Conservation (phyloP, 2,888 invertebrate genomes). For the Antheraea assamensis region DNA sequence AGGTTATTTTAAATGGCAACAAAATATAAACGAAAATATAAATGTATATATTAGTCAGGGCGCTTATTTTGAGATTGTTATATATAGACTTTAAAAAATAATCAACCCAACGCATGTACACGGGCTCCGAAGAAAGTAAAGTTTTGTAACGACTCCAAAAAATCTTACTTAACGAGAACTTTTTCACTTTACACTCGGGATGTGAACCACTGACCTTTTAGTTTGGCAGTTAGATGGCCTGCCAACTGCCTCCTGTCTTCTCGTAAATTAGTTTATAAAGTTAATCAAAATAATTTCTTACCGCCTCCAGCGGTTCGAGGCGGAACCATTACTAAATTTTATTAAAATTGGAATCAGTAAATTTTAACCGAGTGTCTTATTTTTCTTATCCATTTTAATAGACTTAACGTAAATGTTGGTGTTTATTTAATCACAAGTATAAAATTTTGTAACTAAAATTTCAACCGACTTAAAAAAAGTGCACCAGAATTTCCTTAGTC, state of each 20-base stretch:
- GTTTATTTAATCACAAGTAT: neutral
- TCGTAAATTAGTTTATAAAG: conserved; percentile 50
- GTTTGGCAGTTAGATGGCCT: conserved; percentile 26
- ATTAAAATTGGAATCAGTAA: conserved; percentile 33
- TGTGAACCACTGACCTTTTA: conserved; percentile 22
- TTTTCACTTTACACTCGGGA: conserved; percentile 21
- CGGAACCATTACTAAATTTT: conserved; percentile 38
- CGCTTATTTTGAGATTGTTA: neutral
- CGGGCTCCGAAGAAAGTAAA: neutral
- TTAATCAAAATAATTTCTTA: conserved; percentile 45
- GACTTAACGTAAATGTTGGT: neutral
- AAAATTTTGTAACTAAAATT: neutral
- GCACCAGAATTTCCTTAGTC: too few species aligned
- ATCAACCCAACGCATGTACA: neutral
- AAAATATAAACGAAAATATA: neutral
- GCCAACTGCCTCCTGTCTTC: conserved; percentile 33
- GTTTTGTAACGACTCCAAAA: neutral
- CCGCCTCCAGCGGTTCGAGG: conserved; percentile 38
- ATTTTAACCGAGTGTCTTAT: conserved; percentile 7
- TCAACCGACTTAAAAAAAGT: neutral
- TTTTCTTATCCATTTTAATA: neutral
- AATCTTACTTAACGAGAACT: conserved; percentile 10
- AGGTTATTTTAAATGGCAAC: too few species aligned
- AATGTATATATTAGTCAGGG: neutral
- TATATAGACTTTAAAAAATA: neutral